Percentiles rank a stretch among this genome's conserved stretches.
Evolutionary conservation across 2,888 invertebrate species (phyloP).

Genomic region (Tupiocoris notatus): DNA sequence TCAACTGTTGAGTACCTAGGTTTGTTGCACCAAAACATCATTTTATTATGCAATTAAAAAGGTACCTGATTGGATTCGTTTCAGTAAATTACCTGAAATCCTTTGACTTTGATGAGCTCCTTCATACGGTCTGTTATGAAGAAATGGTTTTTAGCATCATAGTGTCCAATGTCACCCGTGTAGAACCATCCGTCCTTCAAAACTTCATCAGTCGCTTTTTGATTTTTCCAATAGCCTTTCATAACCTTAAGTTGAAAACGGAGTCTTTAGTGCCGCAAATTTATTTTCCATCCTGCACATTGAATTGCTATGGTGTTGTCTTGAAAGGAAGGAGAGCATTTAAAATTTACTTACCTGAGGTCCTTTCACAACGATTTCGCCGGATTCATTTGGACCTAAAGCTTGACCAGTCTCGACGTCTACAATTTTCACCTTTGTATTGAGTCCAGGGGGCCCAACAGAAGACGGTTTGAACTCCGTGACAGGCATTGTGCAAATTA

Average conservation of each 20-base stretch:
- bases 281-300: too few species aligned
- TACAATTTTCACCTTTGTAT: slow-evolving; percentile 66
- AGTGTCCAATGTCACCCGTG: slow-evolving; percentile 77
- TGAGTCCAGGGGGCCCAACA: slow-evolving; percentile 62
- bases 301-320: too few species aligned
- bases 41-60: too few species aligned
- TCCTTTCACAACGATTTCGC: slow-evolving; percentile 71
- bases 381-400: slow-evolving; percentile 64
- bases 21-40: too few species aligned
- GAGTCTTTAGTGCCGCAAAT: too few species aligned
- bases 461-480: slow-evolving; percentile 55
- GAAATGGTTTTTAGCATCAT: slow-evolving; percentile 60
- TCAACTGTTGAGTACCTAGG: slow-evolving; percentile 7
- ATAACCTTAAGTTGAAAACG: too few species aligned
- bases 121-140: slow-evolving; percentile 57
- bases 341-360: slow-evolving; percentile 62
- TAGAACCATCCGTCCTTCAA: slow-evolving; percentile 76
- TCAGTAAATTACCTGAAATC: slow-evolving; percentile 56
- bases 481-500: slow-evolving; percentile 62
- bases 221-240: slow-evolving; percentile 77
- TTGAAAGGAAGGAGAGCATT: not conserved
- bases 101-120: slow-evolving; percentile 60
- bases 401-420: slow-evolving; percentile 58
- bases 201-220: slow-evolving; percentile 69
- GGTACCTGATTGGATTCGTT: too few species aligned